A percentile compares a stretch with the other conserved stretches of the same genome.
Conservation (phyloP, 2,797 vertebrate species). For the Coluber constrictor region DNA sequence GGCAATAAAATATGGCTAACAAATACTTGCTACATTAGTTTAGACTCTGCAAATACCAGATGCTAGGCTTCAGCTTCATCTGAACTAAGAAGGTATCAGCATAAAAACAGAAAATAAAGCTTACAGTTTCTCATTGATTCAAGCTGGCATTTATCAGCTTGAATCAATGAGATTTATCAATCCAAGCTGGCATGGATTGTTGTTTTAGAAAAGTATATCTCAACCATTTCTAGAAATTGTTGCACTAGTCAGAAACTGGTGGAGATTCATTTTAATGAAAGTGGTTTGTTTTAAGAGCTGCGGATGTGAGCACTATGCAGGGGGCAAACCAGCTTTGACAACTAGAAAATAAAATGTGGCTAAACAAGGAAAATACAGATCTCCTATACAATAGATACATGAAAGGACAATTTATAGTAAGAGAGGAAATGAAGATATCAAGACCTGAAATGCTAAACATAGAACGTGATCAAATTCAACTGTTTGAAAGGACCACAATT, state of each 20-base stretch:
- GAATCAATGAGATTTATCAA: no score
- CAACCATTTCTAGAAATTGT: not conserved
- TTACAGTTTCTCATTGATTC: slow-evolving; percentile 1
- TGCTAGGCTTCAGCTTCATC: slow-evolving; percentile 40
- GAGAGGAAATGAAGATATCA: not conserved
- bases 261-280: not conserved
- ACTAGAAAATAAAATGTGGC: not conserved
- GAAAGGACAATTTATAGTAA: not conserved
- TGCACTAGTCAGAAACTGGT: not conserved
- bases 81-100: slow-evolving; percentile 39
- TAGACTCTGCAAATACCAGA: slow-evolving; percentile 41
- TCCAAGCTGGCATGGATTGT: not conserved
- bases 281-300: not conserved
- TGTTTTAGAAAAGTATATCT: not conserved
- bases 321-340: not conserved
- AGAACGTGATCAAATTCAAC: not conserved
- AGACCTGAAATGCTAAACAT: not conserved
- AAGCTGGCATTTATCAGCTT: not conserved
- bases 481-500: not conserved
- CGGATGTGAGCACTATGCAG: not conserved
- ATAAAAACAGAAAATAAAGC: slow-evolving; percentile 38
- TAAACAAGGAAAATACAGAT: not conserved
- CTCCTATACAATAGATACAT: not conserved
- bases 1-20: slow-evolving; percentile 27
- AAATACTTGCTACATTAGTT: slow-evolving; percentile 10